Percentiles rank a stretch among this genome's conserved stretches.
Conservation (phyloP, 2,888 invertebrate species). For the Zootermopsis nevadensis region DNA sequence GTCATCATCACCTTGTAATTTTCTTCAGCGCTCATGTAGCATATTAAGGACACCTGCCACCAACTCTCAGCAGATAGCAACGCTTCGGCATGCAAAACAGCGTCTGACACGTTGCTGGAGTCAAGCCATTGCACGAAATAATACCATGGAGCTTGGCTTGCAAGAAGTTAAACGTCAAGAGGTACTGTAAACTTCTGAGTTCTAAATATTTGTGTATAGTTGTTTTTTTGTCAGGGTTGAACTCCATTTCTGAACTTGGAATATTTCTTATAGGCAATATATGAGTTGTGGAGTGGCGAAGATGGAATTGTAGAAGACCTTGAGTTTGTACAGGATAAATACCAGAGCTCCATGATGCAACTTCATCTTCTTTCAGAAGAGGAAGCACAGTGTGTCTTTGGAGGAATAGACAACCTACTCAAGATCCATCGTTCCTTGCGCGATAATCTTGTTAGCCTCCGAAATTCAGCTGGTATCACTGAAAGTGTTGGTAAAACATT, state of each 20-base stretch:
- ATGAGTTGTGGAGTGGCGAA: background rate
- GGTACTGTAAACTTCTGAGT: background rate
- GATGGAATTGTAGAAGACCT: constrained; percentile 1
- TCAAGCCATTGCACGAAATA: background rate
- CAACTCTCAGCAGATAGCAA: background rate
- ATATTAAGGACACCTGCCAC: background rate
- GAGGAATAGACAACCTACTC: background rate
- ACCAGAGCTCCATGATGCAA: background rate
- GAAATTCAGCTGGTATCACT: background rate
- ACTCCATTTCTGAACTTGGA: too few species aligned
- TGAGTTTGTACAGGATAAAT: background rate
- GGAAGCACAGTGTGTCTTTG: background rate
- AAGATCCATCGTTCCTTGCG: background rate
- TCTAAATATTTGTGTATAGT: too few species aligned
- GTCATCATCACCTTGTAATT: background rate
- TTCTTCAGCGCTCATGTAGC: background rate
- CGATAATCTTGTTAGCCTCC: background rate
- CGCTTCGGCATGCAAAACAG: background rate
- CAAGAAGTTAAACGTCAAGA: constrained; percentile 6
- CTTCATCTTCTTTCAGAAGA: background rate
- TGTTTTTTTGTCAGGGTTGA: too few species aligned
- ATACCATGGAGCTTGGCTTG: background rate
- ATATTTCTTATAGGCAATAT: background rate
- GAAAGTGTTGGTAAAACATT: background rate
- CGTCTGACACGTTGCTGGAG: constrained; percentile 1